A percentile compares a stretch with the other conserved stretches of the same genome.
These are phyloP conservation scores for Rhadina sibilatrix DNA, from an alignment of 2,113 vertebrate species.

Conservation along the genomic window DNA sequence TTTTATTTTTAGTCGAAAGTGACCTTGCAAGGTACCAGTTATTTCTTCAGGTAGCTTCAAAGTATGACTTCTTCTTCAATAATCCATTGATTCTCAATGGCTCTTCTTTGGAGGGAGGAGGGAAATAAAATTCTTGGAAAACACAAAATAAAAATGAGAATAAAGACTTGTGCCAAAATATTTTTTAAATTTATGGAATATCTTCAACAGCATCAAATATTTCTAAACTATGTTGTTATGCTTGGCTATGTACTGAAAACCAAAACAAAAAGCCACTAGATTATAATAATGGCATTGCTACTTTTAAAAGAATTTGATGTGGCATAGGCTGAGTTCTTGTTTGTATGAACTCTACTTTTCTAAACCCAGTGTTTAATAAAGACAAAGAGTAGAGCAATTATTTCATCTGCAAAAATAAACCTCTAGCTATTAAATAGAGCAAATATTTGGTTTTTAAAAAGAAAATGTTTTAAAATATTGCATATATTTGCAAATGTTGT, in stretches of 20 bases:
- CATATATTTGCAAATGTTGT: constrained; percentile 30
- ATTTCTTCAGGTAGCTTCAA: not conserved
- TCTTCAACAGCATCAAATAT: not conserved
- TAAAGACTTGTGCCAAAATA: not conserved
- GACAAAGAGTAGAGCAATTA: constrained; percentile 30
- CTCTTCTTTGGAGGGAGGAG: not conserved
- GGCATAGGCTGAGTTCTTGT: not conserved
- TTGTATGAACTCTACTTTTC: not conserved
- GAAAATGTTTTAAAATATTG: constrained; percentile 58
- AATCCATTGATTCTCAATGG: not conserved
- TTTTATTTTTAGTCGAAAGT: constrained; percentile 12
- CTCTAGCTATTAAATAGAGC: constrained; percentile 41
- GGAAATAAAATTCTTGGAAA: not conserved
- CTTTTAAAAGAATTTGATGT: not conserved
- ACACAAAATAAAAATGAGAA: not conserved
- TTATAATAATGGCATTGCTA: not conserved
- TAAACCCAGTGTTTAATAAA: constrained; percentile 36
- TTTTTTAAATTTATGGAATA: not conserved
- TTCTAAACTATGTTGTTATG: not conserved
- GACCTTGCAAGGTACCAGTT: not conserved
- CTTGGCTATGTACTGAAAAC: not conserved
- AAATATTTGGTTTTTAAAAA: constrained; percentile 62
- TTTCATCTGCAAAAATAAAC: constrained; percentile 56
- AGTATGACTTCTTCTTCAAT: not conserved
- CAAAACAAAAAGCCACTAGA: not conserved